Evolutionary conservation across 2,113 vertebrate genomes (phyloP), one percentile per base, ranked within the genome.

Genomic region (Pygoscelis adeliae): DNA sequence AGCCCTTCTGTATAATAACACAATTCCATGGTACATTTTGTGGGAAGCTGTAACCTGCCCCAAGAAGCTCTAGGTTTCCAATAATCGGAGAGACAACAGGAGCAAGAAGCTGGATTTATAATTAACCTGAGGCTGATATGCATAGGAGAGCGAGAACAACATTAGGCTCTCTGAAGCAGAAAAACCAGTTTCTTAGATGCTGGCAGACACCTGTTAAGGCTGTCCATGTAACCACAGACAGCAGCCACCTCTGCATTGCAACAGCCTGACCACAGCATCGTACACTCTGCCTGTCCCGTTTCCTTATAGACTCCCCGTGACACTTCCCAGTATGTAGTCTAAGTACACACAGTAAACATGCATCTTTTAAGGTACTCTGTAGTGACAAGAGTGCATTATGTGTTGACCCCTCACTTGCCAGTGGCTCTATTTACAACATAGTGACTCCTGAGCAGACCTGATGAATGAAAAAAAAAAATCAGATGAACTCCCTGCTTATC

Each of bases 321-420:
- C 16, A 15, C 29, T 63, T 63, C 40, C 72, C 62, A 50, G 53
- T 9, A 11, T 1, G 11, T 3, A 40, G 15, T n/a, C 29, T 15
- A n/a, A 67, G 19, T 3, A 21, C 27, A 47, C 19, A 6, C 27
- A 26, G 40, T 21, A 40, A 66, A 36, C 1, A 0, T 4, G 1
- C 3, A 1, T 49, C 40, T 36, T 34, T 16, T 36, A 26, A 14
- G n/a, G 42, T 6, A 20, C 30, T 42, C 42, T 29, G 1, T 9
- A 44, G 47, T 6, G 23, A 59, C 30, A 70, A 49, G 8, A 73
- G 26, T 6, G 1, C 7, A 5, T 47, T 27, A 29, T 1, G 0
- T 27, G 15, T 47, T 29, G 29, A 40, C 49, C 13, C 12, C 40
- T 71, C 29, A 34, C 56, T 38, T 53, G 29, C 56, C 56, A 72